phyloP scores from a whole-genome alignment of 2,888 invertebrate genomes.

The Latrodectus elegans region DNA sequence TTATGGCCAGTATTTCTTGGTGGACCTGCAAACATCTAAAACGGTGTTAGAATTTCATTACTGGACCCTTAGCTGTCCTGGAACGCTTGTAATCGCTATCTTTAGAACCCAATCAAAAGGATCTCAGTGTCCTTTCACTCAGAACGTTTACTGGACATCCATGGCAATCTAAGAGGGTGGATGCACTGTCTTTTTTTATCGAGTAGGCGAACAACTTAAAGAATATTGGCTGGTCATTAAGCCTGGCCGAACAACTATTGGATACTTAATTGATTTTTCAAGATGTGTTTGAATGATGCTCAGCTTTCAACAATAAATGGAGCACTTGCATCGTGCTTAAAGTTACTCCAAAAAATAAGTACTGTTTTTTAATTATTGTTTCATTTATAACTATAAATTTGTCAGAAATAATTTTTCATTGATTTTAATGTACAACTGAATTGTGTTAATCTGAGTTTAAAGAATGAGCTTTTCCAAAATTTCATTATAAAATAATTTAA shows the following conservation, averaged over 20 bases:
- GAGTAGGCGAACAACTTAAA: constrained; percentile 41
- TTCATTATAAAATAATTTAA: too few relatives aligned
- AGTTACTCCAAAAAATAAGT: too few relatives aligned
- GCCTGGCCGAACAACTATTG: constrained; percentile 38
- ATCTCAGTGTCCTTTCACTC: constrained; percentile 22
- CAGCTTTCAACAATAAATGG: too few relatives aligned
- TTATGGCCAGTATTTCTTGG: constrained; percentile 66
- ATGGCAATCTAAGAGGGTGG: constrained; percentile 34
- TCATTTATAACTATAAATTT: too few relatives aligned
- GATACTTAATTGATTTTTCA: constrained; percentile 19
- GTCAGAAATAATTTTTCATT: too few relatives aligned
- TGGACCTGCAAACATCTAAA: constrained; percentile 66
- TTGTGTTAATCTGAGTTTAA: too few relatives aligned
- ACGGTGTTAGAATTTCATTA: constrained; percentile 68
- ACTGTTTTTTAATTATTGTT: too few relatives aligned
- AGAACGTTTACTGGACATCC: constrained; percentile 51
- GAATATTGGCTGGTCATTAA: constrained; percentile 60
- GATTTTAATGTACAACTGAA: too few relatives aligned
- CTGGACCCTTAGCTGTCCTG: constrained; percentile 55
- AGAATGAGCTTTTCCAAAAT: too few relatives aligned
- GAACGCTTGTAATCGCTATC: constrained; percentile 53
- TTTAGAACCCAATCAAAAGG: constrained; percentile 66
- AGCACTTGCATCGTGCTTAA: too few relatives aligned
- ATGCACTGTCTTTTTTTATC: constrained; percentile 52
- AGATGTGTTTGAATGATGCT: not conserved